Evolutionary conservation across 2,888 invertebrate genomes (phyloP).

Genomic region (Panopea generosa): DNA sequence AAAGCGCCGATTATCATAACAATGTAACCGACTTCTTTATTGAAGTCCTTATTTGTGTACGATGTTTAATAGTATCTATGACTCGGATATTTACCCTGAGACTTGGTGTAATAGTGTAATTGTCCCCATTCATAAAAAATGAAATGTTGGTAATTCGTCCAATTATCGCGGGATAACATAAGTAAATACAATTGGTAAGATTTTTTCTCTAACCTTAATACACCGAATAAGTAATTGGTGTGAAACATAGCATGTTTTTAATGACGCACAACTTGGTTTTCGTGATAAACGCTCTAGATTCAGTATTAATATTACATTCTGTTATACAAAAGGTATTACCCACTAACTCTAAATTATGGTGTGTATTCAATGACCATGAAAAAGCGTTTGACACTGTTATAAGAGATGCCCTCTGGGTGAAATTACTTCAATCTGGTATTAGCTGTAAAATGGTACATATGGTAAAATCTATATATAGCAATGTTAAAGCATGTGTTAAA

Average conservation of each 20-base stretch:
- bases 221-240: conserved; percentile 24
- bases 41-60: conserved; percentile 27
- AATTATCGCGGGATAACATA: conserved; percentile 46
- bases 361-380: conserved; percentile 17
- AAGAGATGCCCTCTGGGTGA: conserved; percentile 27
- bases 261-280: conserved; percentile 27
- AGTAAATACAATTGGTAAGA: conserved; percentile 38
- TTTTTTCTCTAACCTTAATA: conserved; percentile 28
- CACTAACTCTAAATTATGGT: conserved; percentile 14
- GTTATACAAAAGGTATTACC: conserved; percentile 10
- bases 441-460: conserved; percentile 32
- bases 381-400: conserved; percentile 29
- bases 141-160: conserved; percentile 22
- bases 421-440: conserved; percentile 24
- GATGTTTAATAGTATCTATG: conserved; percentile 28
- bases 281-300: conserved; percentile 2
- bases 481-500: conserved; percentile 24
- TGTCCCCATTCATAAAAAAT: conserved; percentile 42
- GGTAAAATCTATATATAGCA: conserved; percentile 11
- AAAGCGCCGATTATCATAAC: conserved; percentile 21
- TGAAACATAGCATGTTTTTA: conserved; percentile 12
- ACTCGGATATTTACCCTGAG: conserved; percentile 28
- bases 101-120: conserved; percentile 30
- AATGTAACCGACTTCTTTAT: conserved; percentile 38
- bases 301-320: conserved; percentile 10